Evolutionary conservation across 2,888 invertebrate genomes (phyloP).

Genomic region (Drosophila mayaguana): DNA sequence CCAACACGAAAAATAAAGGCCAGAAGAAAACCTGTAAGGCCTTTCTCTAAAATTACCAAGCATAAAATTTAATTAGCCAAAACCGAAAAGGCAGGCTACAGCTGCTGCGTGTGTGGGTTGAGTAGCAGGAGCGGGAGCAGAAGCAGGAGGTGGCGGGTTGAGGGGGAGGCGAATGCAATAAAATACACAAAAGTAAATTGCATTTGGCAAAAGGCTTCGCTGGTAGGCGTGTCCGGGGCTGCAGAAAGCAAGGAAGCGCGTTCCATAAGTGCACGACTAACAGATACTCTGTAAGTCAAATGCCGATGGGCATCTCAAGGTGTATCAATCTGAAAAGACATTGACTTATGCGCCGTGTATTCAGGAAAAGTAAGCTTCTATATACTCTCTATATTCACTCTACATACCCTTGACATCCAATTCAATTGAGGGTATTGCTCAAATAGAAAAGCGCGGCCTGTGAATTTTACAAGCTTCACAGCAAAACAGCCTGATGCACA

Average conservation of each 20-base stretch:
- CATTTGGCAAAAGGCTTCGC: conserved; percentile 54
- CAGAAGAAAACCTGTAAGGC: conserved; percentile 51
- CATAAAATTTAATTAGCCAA: conserved; percentile 81
- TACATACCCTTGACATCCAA: not conserved
- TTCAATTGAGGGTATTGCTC: not conserved
- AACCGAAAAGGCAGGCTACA: conserved; percentile 62
- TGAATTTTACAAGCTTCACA: conserved; percentile 70
- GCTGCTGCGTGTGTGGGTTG: conserved; percentile 25
- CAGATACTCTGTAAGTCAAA: not conserved
- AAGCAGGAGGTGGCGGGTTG: not conserved
- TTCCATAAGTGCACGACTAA: not conserved
- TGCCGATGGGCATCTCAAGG: too few species aligned
- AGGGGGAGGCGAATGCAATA: conserved; percentile 31
- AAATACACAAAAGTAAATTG: conserved; percentile 72
- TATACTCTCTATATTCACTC: too few species aligned
- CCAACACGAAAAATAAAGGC: conserved; percentile 2
- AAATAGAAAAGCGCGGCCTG: conserved; percentile 60
- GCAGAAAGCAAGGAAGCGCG: not conserved
- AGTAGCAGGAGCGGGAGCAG: not conserved
- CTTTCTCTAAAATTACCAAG: conserved; percentile 80
- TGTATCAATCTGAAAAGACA: too few species aligned
- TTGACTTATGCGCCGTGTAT: not conserved
- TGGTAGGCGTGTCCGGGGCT: conserved; percentile 6
- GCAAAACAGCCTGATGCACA: conserved; percentile 27
- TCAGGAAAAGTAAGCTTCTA: not conserved